phyloP scores from a whole-genome alignment of 2,888 invertebrate species.

The Drosophila algonquin region DNA sequence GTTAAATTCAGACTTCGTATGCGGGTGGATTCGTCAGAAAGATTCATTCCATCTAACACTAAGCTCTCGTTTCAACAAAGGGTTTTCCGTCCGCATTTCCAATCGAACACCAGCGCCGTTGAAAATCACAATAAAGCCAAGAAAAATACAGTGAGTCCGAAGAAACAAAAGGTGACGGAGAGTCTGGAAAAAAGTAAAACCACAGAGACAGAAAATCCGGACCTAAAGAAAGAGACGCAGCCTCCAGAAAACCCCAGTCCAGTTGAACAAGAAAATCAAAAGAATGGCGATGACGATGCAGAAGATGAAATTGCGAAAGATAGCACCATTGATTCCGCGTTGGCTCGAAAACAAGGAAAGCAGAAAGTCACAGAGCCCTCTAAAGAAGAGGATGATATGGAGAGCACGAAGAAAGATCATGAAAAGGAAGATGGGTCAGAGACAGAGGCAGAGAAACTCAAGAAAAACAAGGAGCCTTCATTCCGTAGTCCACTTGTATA shows the following conservation, averaged over 20 bases:
- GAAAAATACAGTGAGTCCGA: no score
- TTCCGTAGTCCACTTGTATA: no score
- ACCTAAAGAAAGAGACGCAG: no score
- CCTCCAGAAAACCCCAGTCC: no score
- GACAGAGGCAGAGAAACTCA: neutral
- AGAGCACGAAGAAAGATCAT: neutral
- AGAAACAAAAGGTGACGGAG: no score
- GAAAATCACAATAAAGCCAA: neutral
- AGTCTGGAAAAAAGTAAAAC: no score
- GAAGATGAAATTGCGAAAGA: no score
- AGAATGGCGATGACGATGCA: no score
- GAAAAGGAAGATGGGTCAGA: neutral
- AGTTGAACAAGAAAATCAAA: no score
- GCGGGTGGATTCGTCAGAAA: neutral
- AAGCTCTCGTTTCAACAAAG: neutral
- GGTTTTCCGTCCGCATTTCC: neutral
- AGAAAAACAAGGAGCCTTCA: neutral
- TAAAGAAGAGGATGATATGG: neutral
- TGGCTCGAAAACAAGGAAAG: no score
- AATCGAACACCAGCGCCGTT: neutral
- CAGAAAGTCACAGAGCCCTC: neutral
- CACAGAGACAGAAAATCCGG: neutral
- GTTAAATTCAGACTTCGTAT: slow-evolving; percentile 36
- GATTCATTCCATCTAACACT: fast-evolving
- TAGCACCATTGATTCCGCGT: no score